phyloP scores from a whole-genome alignment of 1,140 invertebrate species.

The Euura lappo region DNA sequence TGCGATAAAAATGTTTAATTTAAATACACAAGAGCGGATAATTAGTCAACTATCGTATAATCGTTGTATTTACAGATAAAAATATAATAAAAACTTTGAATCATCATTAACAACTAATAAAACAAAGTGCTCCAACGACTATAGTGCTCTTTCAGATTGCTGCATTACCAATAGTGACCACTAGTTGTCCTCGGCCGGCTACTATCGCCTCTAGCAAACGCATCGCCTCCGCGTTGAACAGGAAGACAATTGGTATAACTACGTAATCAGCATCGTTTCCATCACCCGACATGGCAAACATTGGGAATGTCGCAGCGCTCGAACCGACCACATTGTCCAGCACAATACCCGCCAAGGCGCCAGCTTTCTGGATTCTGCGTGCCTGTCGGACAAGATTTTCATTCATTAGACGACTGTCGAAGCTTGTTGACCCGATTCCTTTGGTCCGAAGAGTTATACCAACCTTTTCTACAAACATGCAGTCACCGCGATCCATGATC shows the following conservation, averaged over 20 bases:
- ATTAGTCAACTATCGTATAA: no score
- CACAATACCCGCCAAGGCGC: conserved; percentile 86
- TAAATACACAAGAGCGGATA: no score
- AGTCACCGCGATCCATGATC: conserved; percentile 86
- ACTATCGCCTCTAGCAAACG: conserved; percentile 67
- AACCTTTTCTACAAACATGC: conserved; percentile 96
- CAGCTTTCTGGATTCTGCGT: conserved; percentile 80
- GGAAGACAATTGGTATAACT: conserved; percentile 88
- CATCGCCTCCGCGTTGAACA: conserved; percentile 82
- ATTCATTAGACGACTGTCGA: neutral
- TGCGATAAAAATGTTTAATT: conserved; percentile 4
- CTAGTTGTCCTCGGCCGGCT: conserved; percentile 35
- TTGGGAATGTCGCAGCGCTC: conserved; percentile 73
- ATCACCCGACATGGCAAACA: conserved; percentile 97
- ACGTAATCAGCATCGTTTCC: conserved; percentile 79
- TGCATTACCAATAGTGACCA: conserved; percentile 47
- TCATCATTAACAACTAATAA: neutral
- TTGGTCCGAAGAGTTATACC: conserved; percentile 9
- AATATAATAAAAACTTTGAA: no score
- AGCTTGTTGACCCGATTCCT: no score
- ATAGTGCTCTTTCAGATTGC: neutral
- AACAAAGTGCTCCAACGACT: neutral
- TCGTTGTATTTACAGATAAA: no score
- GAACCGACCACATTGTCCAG: conserved; percentile 85
- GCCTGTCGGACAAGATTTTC: conserved; percentile 60